Evolutionary conservation across 1,140 invertebrate species (phyloP), one percentile per base, ranked within the genome.

Genomic region (Drosophila santomea): DNA sequence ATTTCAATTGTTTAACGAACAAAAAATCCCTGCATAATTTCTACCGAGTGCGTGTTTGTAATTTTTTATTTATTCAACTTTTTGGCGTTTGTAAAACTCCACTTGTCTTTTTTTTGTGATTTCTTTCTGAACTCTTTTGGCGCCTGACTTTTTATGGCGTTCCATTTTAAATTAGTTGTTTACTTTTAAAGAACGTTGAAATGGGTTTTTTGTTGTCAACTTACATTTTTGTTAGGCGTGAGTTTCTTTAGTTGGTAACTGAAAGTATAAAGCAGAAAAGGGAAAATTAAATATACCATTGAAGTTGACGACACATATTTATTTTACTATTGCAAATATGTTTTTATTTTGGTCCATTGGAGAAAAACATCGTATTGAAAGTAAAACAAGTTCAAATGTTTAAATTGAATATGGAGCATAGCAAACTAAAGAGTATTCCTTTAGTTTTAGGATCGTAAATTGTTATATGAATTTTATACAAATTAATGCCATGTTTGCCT

Each of bases 141-240:
- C 76, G 71, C 64, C 75, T 66, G 60, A 17, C 73, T 66, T 67
- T 85, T 68, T 86, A 64, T 66, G 78, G 74, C 74, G 82, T 73
- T 86, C 85, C 79, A 86, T 82, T 86, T 88, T 76, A 88, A 88
- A 86, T 86, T 25, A 82, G 78, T 73, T 85, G 82, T 88, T 88
- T 78, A 63, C 62, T 79, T 75, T 68, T 64, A 6, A 35, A 43
- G 57, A 59, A 59, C 58, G 47, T 20, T 38, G 44, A 57, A 44
- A 45, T 25, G 44, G 17, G 41, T n/a, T 38, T 51, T 61, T 20
- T 48, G 20, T 62, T 54, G 44, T 74, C 67, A 62, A 79, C 80
- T 83, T 75, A 79, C 80, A 60, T 86, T 39, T 78, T 75, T 44
- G 54, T 62, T 74, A 64, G 61, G 52, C 36, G 69, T 74, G 63